These are phyloP conservation scores for Mastomys coucha DNA, from an alignment of 2,113 vertebrate genomes.

Conservation along the genomic window DNA sequence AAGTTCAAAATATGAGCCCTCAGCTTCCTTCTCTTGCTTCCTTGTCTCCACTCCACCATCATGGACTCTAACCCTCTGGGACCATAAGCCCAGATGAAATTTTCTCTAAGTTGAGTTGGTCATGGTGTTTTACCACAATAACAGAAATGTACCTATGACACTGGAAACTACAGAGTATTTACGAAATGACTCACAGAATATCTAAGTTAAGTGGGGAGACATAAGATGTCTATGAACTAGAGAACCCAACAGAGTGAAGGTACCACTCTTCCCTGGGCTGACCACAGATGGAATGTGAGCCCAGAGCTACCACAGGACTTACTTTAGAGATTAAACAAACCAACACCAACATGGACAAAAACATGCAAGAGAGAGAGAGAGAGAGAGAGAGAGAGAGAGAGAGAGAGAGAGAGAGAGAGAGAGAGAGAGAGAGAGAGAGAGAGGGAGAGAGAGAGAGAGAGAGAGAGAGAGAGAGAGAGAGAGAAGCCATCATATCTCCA, in stretches of 20 bases:
- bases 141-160: background rate
- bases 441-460: no score
- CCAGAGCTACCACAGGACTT: background rate
- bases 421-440: background rate
- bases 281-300: background rate
- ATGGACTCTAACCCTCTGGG: background rate
- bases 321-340: background rate
- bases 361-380: background rate
- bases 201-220: background rate
- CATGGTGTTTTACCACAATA: background rate
- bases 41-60: background rate
- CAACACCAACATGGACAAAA: background rate
- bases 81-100: background rate
- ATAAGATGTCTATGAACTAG: background rate
- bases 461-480: background rate
- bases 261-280: background rate
- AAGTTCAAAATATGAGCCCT: background rate
- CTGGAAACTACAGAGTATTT: background rate
- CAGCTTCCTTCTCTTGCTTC: background rate
- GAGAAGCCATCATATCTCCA: background rate
- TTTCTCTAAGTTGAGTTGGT: background rate
- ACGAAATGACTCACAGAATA: background rate
- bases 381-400: no score
- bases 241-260: background rate
- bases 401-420: background rate